Evolutionary conservation across 2,888 invertebrate genomes (phyloP), one percentile per base, ranked within the genome.

Genomic region (Antheraea assamensis): DNA sequence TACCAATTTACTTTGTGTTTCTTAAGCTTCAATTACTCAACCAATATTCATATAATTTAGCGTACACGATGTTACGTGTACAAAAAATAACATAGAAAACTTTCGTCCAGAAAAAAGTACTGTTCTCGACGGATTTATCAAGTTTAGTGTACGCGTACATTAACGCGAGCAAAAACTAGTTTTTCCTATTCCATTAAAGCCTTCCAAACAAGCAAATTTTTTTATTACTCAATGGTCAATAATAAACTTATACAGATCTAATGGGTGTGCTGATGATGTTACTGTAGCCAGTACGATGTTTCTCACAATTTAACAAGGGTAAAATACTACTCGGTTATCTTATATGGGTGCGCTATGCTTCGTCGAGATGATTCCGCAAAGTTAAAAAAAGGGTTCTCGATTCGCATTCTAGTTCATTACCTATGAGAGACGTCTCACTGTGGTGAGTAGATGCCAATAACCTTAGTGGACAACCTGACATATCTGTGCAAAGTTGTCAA

Each of bases 361-460:
- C 68, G 68, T n/a, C 21, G 21, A 31, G 68, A 35, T 35, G 21
- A 68, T 68, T 31, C 35, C n/a, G 68, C 68, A 68, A 68, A 68
- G 35, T 68, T 68, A 68, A 68, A 35, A 61, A 61, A 68, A 68
- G 35, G 17, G 68, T 68, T 68, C 68, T 10, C 35, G 68, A 68
- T 35, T 68, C 68, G n/a, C n/a, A 68, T 68, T 68, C n/a, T 68
- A 68, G 68, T 68, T 35, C 10, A 21, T 35, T 68, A 31, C 17
- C 21, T 35, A 68, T 35, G n/a, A 21, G 68, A 68, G 68, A 66
- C 66, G 66, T 66, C 66, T 19, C 49, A 52, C 55, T 8, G 55
- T 55, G 55, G 71, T 55, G 30, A 30, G 35, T 35, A 71, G 66
- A 74, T 74, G 74, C 71, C 74, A 74, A 74, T 74, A 74, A 74